These are phyloP conservation scores for Homalodisca vitripennis DNA, from an alignment of 1,140 invertebrate genomes.

Conservation along the genomic window DNA sequence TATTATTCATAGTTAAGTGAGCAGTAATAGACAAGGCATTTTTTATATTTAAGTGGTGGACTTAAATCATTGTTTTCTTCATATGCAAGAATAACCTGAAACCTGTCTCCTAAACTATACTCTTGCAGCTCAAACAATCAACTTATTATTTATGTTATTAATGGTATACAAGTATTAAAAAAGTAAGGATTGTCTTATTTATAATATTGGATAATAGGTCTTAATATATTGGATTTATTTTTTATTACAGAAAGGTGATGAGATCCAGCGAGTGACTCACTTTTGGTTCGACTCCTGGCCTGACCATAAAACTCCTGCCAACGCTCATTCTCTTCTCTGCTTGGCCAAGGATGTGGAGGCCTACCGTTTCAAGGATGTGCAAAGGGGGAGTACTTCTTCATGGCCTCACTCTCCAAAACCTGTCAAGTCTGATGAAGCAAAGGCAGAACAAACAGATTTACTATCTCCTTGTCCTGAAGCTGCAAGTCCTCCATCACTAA, in stretches of 20 bases:
- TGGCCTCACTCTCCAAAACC: slow-evolving; percentile 15
- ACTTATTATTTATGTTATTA: too few species aligned
- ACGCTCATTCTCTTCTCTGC: slow-evolving; percentile 57
- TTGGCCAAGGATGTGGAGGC: slow-evolving; percentile 62
- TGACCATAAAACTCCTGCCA: slow-evolving; percentile 65
- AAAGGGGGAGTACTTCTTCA: slow-evolving; percentile 14
- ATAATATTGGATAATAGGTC: too few species aligned
- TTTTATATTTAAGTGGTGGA: neutral
- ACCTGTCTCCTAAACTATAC: too few species aligned
- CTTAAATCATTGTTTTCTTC: neutral
- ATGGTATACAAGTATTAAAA: too few species aligned
- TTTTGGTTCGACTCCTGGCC: slow-evolving; percentile 67
- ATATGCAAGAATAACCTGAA: too few species aligned
- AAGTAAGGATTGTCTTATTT: too few species aligned
- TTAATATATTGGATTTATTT: too few species aligned
- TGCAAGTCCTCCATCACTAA: slow-evolving; percentile 34
- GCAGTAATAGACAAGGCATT: too few species aligned
- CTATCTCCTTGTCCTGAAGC: slow-evolving; percentile 19
- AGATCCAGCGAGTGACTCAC: slow-evolving; percentile 56
- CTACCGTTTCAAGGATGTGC: slow-evolving; percentile 38
- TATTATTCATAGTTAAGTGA: too few species aligned
- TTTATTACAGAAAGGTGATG: slow-evolving; percentile 51
- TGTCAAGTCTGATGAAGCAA: neutral
- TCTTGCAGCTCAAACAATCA: too few species aligned
- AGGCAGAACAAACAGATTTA: slow-evolving; percentile 3